Evolutionary conservation across 1,140 invertebrate species (phyloP), one percentile per base, ranked within the genome.

Genomic region (Drosophila sucinea): DNA sequence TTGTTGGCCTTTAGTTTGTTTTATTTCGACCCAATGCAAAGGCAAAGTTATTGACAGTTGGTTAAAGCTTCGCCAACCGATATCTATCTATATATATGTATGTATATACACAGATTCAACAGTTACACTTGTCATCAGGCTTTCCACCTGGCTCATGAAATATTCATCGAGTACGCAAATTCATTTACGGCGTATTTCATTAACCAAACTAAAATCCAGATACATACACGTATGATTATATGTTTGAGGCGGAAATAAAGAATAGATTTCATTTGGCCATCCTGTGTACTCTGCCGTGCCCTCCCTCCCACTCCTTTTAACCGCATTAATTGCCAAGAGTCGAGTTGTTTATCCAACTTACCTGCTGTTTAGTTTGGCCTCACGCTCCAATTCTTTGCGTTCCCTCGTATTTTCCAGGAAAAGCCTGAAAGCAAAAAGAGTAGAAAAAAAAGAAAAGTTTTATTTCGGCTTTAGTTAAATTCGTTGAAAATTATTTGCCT

Each of bases 401-500:
- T 84, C 66, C 58, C 29, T 47, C 11, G 60, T 61, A 60, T 29
- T 62, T 27, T 63, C 27, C 54, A 58, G 54, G 67, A 51, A 62
- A 67, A 79, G 47, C 57, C 81, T 84, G 60, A 70, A 82, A 76
- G 66, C 60, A 81, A 29, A 74, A 25, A 10, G 7, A 38, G 33
- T 7, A 47, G 23, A 65, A 40, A 77, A 66, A 67, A 63, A 85
- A 67, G 8, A 47, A 85, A 81, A 73, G 60, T 78, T 74, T 70
- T 55, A 60, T 70, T 77, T 77, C 32, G 74, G 61, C 54, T 44
- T 79, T 77, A 80, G 81, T 76, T 84, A 71, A 81, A 78, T 81
- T 86, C 81, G 79, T 76, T 76, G 71, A 70, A 84, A 83, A 80
- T 86, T 70, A 86, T 74, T 81, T 86, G 74, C 73, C 67, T 81